phyloP scores from a whole-genome alignment of 2,888 invertebrate species.

The Tenthredo notha region DNA sequence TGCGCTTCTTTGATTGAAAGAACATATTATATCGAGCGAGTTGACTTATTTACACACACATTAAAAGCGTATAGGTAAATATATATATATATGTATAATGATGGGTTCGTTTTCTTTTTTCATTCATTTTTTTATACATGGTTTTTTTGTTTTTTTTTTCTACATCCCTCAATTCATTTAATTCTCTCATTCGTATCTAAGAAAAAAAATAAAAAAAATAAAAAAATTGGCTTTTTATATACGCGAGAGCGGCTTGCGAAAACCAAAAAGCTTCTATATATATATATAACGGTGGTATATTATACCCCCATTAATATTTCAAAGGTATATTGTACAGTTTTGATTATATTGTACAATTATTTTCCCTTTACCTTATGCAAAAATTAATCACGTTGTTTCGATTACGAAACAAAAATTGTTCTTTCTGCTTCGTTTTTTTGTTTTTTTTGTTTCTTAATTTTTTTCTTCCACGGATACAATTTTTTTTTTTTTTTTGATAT shows the following conservation, averaged over 20 bases:
- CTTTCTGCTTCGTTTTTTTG: neutral
- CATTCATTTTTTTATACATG: neutral
- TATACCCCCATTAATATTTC: neutral
- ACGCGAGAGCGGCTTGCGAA: neutral
- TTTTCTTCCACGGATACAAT: neutral
- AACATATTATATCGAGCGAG: neutral
- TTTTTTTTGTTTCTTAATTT: neutral
- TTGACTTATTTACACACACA: conserved; percentile 8
- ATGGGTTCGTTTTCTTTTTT: neutral
- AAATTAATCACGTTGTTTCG: neutral
- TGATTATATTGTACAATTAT: neutral
- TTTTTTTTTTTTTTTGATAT: neutral
- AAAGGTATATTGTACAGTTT: too few relatives aligned
- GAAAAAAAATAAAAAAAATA: too few relatives aligned
- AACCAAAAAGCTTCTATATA: neutral
- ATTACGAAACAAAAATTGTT: neutral
- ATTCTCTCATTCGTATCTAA: too few relatives aligned
- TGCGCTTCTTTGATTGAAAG: conserved; percentile 42
- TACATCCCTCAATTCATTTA: neutral
- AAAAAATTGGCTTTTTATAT: neutral
- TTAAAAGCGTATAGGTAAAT: neutral
- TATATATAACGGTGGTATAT: neutral
- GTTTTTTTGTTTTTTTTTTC: neutral
- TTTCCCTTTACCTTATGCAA: neutral
- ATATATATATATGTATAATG: neutral